A percentile compares a stretch with the other conserved stretches of the same genome.
Evolutionary conservation across 53 echinoderm and acorn worm species (phyloP).

Genomic region (Henricia sp.): DNA sequence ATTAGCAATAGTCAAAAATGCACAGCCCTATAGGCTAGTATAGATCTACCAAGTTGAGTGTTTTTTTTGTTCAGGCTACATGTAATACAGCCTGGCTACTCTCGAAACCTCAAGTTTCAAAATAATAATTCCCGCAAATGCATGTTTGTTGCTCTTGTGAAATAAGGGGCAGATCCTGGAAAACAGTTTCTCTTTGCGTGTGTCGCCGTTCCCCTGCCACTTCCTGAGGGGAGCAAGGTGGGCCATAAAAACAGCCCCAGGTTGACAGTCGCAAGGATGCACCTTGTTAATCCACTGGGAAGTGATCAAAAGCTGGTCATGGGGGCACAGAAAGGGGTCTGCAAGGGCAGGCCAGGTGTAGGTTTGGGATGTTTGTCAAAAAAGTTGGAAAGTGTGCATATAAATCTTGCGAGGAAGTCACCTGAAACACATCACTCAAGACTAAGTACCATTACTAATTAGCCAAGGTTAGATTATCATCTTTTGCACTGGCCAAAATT

Average conservation of each 20-base stretch:
- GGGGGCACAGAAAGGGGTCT: background rate
- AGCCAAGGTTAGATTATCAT: no score
- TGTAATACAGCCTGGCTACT: no score
- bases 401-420: no score
- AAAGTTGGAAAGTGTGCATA: background rate
- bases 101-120: no score
- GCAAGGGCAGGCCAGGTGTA: background rate
- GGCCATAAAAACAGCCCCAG: conserved; percentile 53
- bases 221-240: conserved; percentile 39
- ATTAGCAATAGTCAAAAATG: no score
- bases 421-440: no score
- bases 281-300: conserved; percentile 56
- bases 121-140: no score
- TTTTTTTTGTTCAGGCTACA: no score
- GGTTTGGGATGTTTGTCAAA: conserved; percentile 54
- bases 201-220: conserved; percentile 15
- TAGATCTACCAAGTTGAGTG: no score
- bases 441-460: no score
- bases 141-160: conserved; percentile 12
- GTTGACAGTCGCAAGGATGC: conserved; percentile 59
- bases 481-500: no score
- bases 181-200: conserved; percentile 50
- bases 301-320: conserved; percentile 44
- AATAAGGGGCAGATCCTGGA: conserved; percentile 1
- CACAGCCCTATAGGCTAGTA: no score